Percentiles rank a stretch among this genome's conserved stretches.
Conservation (phyloP, 2,113 vertebrate species). For the Willisornis vidua region DNA sequence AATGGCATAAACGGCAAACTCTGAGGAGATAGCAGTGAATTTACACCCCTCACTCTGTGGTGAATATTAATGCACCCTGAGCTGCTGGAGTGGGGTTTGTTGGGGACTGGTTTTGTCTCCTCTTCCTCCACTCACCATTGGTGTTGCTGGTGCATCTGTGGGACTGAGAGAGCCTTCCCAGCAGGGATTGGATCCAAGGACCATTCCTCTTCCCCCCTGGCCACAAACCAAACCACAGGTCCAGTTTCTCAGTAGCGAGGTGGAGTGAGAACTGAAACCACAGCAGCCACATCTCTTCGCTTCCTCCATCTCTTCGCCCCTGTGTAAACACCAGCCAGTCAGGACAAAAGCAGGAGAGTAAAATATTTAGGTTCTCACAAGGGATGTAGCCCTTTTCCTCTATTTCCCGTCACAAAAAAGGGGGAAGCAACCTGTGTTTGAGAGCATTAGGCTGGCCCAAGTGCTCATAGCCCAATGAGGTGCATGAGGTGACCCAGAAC, state of each 20-base stretch:
- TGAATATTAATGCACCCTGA: not conserved
- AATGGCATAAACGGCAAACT: slow-evolving; percentile 46
- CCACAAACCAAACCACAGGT: slow-evolving; percentile 7
- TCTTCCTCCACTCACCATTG: not conserved
- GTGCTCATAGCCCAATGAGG: rapidly evolving
- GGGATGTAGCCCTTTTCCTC: not conserved
- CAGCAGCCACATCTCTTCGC: slow-evolving; percentile 11
- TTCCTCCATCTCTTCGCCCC: slow-evolving; percentile 6
- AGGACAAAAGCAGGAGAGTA: not conserved
- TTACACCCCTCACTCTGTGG: slow-evolving; percentile 31
- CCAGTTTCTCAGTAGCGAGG: slow-evolving; percentile 45
- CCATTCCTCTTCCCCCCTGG: not conserved
- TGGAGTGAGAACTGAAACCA: slow-evolving; percentile 58
- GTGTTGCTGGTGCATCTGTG: not conserved
- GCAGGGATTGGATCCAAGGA: not conserved
- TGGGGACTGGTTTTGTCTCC: not conserved
- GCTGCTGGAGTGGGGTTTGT: not conserved
- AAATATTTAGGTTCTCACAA: slow-evolving; percentile 6
- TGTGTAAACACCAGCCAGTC: not conserved
- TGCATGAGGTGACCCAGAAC: not conserved
- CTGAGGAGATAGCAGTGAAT: slow-evolving; percentile 30
- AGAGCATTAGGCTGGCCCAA: not conserved
- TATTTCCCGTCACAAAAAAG: not conserved
- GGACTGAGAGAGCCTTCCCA: not conserved
- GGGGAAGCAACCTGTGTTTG: not conserved